Base-by-base conservation (phyloP, 2,888 invertebrate genomes). In the Dasypogon diadema region DNA sequence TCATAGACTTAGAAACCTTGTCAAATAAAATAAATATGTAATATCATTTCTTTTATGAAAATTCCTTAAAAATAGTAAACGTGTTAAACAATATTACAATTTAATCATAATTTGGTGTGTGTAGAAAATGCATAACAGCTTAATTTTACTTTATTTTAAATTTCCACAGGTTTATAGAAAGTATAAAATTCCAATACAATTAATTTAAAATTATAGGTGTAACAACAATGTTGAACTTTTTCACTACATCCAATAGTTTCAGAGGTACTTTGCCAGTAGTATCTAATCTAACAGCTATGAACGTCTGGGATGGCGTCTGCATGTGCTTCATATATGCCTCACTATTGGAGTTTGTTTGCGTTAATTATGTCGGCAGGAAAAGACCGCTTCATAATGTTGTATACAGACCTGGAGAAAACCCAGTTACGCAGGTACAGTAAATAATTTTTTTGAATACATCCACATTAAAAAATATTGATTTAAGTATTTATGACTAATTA, bases 251-350 rank as follows among this genome's bases (percentile, higher is more conserved):
- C 81, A 95, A 95, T 85, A 94, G 95, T 83, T 95, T 95, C 88
- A 92, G 95, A 83, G 94, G 94, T 82, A 96, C 96, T 70, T 89
- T 97, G 83, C 97, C 97, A 21, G 96, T 97, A 81, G 97, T 97
- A 79, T 96, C 96, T 74, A 96, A 97, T 87, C 87, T 97, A 82
- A 96, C 96, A 74, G 97, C 97, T 55, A 97, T 97, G 96, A 97
- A 97, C 88, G 95, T 97, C 70, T 97, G 97, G 97, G 97, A 97
- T 86, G 96, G 96, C 77, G 97, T 97, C 79, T 96, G 96, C 87
- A 96, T 96, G 96, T 96, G 96, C 87, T 97, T 97, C 90, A 97
- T 97, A 86, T 97, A 97, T 88, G 96, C 96, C 77, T 96, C 96
- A 72, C 90, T 97, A 77, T 90, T 97, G 82, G 97, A 97, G 87